These are phyloP conservation scores for Cherax quadricarinatus DNA, from an alignment of 1,140 invertebrate species.

Conservation along the genomic window DNA sequence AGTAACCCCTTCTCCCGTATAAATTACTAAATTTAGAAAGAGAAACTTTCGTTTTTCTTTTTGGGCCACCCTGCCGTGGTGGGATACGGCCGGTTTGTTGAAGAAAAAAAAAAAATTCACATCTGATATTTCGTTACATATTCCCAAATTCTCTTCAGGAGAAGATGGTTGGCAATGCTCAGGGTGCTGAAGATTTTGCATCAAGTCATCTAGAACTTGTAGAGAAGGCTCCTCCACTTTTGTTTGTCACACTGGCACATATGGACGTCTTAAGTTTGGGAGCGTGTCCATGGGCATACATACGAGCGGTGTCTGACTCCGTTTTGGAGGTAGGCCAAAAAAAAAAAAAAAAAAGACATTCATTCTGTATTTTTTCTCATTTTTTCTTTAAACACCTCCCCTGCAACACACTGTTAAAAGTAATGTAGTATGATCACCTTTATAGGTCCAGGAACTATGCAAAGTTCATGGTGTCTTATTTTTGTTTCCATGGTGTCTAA, in stretches of 20 bases:
- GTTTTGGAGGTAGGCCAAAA: conserved; percentile 35
- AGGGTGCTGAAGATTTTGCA: background rate
- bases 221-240: conserved; percentile 26
- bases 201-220: background rate
- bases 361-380: background rate
- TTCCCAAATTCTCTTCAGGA: background rate
- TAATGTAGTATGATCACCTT: too few species aligned
- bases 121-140: background rate
- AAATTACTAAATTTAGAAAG: too few species aligned
- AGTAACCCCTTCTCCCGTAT: too few species aligned
- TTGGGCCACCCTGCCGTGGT: too few species aligned
- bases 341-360: background rate
- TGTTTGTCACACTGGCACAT: conserved; percentile 50
- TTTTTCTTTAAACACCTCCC: background rate
- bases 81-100: too few species aligned
- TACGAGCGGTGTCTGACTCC: conserved; percentile 45
- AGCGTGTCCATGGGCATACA: conserved; percentile 52
- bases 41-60: too few species aligned
- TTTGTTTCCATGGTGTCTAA: too few species aligned
- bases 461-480: too few species aligned
- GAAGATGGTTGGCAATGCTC: background rate
- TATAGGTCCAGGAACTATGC: too few species aligned
- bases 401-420: too few species aligned
- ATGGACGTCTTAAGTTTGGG: conserved; percentile 49
- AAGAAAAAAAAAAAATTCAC: too few species aligned